Conservation (phyloP, 2,797 vertebrate species). For the Eulemur rubriventer region DNA sequence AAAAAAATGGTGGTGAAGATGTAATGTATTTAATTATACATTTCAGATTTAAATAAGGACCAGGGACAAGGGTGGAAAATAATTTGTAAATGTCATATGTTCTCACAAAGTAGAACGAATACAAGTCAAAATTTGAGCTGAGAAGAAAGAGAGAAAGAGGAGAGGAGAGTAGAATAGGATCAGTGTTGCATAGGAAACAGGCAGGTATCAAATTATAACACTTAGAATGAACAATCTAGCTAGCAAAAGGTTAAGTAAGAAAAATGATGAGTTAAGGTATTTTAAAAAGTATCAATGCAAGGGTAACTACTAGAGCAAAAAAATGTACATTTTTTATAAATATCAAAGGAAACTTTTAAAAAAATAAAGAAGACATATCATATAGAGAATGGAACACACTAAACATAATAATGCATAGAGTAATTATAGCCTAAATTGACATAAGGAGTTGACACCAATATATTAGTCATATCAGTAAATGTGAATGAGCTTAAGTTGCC, state of each 20-base stretch:
- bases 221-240: background rate
- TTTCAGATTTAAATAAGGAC: conserved; percentile 3
- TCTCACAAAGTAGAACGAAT: background rate
- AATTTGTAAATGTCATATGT: background rate
- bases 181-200: background rate
- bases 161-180: background rate
- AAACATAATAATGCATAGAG: background rate
- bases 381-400: background rate
- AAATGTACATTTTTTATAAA: background rate
- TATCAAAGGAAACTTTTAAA: conserved; percentile 19
- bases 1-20: background rate
- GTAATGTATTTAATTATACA: background rate
- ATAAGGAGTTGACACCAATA: background rate
- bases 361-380: background rate
- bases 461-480: conserved; percentile 26
- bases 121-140: background rate
- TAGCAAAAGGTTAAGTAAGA: background rate
- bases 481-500: conserved; percentile 12
- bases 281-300: background rate
- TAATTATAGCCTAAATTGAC: conserved; percentile 16
- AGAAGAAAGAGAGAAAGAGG: background rate
- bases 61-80: background rate
- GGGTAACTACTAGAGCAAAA: background rate
- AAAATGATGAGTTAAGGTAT: background rate
- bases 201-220: background rate